Conservation (phyloP, 2,888 invertebrate species). For the Drosophila anomalata region DNA sequence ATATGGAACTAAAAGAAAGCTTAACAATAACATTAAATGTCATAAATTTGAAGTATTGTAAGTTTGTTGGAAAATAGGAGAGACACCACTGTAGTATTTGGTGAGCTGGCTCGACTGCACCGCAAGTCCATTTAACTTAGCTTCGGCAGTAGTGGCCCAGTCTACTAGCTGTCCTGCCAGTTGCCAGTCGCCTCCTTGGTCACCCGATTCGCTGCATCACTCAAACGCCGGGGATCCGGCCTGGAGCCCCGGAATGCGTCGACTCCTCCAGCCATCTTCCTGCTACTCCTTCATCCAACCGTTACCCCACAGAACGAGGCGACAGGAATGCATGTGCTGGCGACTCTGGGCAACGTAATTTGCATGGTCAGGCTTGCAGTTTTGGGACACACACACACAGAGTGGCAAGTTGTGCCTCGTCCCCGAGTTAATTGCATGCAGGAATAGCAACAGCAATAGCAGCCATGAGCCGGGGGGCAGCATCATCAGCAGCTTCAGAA, state of each 20-base stretch:
- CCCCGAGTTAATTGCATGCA: constrained; percentile 71
- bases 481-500: constrained; percentile 48
- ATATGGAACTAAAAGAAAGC: neutral
- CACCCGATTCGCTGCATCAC: constrained; percentile 67
- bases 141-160: constrained; percentile 53
- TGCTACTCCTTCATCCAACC: constrained; percentile 25
- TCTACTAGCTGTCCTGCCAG: constrained; percentile 28
- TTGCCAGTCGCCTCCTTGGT: constrained; percentile 20
- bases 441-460: constrained; percentile 35
- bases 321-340: constrained; percentile 64
- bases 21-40: neutral
- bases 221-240: constrained; percentile 53
- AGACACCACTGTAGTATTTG: constrained; percentile 1
- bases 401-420: constrained; percentile 51
- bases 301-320: constrained; percentile 46
- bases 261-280: neutral
- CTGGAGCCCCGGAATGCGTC: neutral
- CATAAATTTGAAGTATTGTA: neutral
- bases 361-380: constrained; percentile 76
- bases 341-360: constrained; percentile 64
- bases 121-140: constrained; percentile 78
- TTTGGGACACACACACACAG: constrained; percentile 41
- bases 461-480: constrained; percentile 17
- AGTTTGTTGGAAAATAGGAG: too few species aligned
- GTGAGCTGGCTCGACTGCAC: constrained; percentile 69